These are phyloP conservation scores for Alces alces DNA, from an alignment of 2,113 vertebrate genomes.

Conservation along the genomic window DNA sequence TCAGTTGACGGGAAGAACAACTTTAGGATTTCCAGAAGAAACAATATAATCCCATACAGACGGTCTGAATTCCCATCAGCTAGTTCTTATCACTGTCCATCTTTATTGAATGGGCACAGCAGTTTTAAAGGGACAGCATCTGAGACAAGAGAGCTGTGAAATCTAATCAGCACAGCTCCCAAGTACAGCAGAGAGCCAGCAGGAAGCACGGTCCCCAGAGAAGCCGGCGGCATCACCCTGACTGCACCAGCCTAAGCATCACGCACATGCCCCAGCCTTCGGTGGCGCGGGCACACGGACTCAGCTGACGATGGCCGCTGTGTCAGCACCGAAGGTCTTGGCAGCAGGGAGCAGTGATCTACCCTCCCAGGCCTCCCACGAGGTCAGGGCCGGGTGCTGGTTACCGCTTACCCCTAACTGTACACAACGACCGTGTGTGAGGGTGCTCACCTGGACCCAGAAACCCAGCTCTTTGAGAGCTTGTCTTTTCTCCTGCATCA, in stretches of 20 bases:
- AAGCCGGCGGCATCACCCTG: slow-evolving; percentile 77
- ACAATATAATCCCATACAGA: neutral
- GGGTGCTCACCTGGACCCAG: slow-evolving; percentile 86
- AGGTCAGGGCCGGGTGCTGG: slow-evolving; percentile 87
- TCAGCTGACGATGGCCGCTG: slow-evolving; percentile 85
- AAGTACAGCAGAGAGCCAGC: slow-evolving; percentile 66
- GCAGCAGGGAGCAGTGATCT: slow-evolving; percentile 87
- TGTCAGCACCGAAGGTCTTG: slow-evolving; percentile 83
- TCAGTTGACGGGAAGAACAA: slow-evolving; percentile 3
- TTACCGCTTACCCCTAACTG: slow-evolving; percentile 88
- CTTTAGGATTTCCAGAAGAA: neutral
- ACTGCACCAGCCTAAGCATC: slow-evolving; percentile 66
- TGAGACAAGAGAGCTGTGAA: slow-evolving; percentile 40
- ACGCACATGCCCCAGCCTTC: slow-evolving; percentile 80
- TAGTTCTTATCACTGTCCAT: slow-evolving; percentile 32
- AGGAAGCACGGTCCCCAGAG: slow-evolving; percentile 65
- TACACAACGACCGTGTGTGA: slow-evolving; percentile 89
- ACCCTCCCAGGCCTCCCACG: slow-evolving; percentile 87
- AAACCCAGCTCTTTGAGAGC: slow-evolving; percentile 88
- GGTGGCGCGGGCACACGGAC: slow-evolving; percentile 82
- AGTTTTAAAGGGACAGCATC: slow-evolving; percentile 45
- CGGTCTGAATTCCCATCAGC: neutral
- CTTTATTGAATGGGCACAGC: slow-evolving; percentile 51
- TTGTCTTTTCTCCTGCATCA: slow-evolving; percentile 84
- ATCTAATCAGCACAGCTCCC: slow-evolving; percentile 65